Evolutionary conservation across 2,888 invertebrate genomes (phyloP), one percentile per base, ranked within the genome.

Genomic region (Polyploca ridens): DNA sequence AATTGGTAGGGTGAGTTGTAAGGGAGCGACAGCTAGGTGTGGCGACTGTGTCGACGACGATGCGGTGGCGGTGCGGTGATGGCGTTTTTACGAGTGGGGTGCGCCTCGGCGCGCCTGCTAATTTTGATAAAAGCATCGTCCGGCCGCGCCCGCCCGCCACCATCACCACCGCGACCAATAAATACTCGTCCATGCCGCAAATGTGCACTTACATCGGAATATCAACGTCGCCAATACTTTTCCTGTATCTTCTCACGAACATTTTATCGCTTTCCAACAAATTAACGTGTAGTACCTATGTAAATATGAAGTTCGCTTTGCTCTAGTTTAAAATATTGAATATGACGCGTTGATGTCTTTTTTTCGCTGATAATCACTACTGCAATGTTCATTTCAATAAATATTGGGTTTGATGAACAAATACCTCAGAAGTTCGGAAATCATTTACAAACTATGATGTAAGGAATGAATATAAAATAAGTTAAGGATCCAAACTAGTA

Each of bases 71-170:
- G 76, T 79, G 80, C 74, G 81, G 85, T 90, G 91, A 90, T 89
- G 87, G 85, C 90, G 88, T 86, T 91, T 93, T 93, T 93, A 93
- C 89, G 92, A 90, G 84, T 82, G 88, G 90, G 93, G 93, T 88
- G 93, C 88, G 90, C 85, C 86, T 33, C 44, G 61, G 88, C 89
- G 90, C 90, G 90, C 88, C 88, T 83, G 89, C 91, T 91, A 91
- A 94, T 94, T 94, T 93, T 87, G 93, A 91, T 94, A 93, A 94
- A 94, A 94, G 94, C 94, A 83, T 90, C 89, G 87, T 83, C 85
- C 88, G 89, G 88, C 90, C 93, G 88, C 93, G 78, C 93, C 93
- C 88, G 75, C 72, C 69, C 74, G 77, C 76, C 76, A 73, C 78
- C 72, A 77, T 83, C 86, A 82, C 84, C 84, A 75, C 81, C 80